Evolutionary conservation across 2,797 vertebrate genomes (phyloP), one percentile per base, ranked within the genome.

Genomic region (Huso huso): DNA sequence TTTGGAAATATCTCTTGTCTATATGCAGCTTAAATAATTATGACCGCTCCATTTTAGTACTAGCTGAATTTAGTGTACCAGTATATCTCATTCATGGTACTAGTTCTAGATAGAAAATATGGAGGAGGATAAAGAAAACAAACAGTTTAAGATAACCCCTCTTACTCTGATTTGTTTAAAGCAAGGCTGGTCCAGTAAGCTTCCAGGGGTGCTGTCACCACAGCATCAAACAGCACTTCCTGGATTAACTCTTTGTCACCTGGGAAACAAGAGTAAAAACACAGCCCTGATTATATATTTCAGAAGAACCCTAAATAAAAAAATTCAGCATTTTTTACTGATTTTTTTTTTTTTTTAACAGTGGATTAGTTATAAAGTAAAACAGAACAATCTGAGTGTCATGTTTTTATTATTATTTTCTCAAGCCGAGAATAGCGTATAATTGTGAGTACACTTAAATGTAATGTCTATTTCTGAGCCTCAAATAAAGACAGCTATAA

Each of bases 121-220:
- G 12, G 50, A n/a, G 11, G 13, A 23, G 49, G n/a, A 10, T 48
- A 58, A 49, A 51, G 53, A 65, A 49, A 6, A 61, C 58, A 71
- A 61, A 37, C 49, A 61, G 67, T 10, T 7, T 37, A 4, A 63
- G 8, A 10, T 7, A n/a, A 11, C 72, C 71, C 13, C 58, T 79
- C 94, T 74, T 87, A 98, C 95, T 98, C 95, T 10, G 95, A 97
- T 77, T 97, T 96, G 80, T 98, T 98, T 74, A 98, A 83, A 11
- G 93, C 94, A 4, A 98, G 86, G 74, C 92, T 98, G 72, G 95
- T 98, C 95, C 95, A 98, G 71, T 98, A 98, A 3, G 95, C 95
- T 80, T 98, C 95, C 18, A 97, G 77, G 1, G 95, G 95, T 15
- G 95, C 95, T 0, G 94, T 97, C 73, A 98, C 94, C n/a, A 97